A percentile compares a stretch with the other conserved stretches of the same genome.
Conservation (phyloP, 2,113 vertebrate species). For the Aegotheles bennettii region DNA sequence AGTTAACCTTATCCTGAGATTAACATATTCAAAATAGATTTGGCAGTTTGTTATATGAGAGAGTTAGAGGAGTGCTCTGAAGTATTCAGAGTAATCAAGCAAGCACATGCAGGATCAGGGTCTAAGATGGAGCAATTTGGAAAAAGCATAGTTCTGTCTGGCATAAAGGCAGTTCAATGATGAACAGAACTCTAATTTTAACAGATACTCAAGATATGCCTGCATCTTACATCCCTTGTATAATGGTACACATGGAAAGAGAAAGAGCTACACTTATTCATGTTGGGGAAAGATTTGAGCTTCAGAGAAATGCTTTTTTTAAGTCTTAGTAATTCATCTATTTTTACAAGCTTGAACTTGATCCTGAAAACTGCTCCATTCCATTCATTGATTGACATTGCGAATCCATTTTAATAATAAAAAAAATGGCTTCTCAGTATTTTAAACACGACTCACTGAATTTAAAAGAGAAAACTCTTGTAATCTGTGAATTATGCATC, state of each 20-base stretch:
- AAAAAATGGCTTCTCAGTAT: not conserved
- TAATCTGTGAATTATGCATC: not conserved
- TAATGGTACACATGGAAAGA: not conserved
- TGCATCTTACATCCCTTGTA: not conserved
- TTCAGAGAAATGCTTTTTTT: not conserved
- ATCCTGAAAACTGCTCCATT: not conserved
- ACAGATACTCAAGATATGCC: not conserved
- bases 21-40: not conserved
- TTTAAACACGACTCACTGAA: not conserved
- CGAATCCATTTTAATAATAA: not conserved
- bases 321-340: not conserved
- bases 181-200: not conserved
- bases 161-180: not conserved
- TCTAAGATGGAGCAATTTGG: not conserved
- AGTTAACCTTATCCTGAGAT: not conserved
- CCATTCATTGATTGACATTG: not conserved
- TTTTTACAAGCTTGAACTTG: not conserved
- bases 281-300: not conserved
- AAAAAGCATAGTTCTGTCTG: not conserved
- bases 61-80: not conserved
- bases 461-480: not conserved
- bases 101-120: not conserved
- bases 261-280: not conserved
- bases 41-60: not conserved
- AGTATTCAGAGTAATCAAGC: constrained; percentile 10